Evolutionary conservation across 1,140 invertebrate species (phyloP), one percentile per base, ranked within the genome.

Genomic region (Cataglyphis hispanica): DNA sequence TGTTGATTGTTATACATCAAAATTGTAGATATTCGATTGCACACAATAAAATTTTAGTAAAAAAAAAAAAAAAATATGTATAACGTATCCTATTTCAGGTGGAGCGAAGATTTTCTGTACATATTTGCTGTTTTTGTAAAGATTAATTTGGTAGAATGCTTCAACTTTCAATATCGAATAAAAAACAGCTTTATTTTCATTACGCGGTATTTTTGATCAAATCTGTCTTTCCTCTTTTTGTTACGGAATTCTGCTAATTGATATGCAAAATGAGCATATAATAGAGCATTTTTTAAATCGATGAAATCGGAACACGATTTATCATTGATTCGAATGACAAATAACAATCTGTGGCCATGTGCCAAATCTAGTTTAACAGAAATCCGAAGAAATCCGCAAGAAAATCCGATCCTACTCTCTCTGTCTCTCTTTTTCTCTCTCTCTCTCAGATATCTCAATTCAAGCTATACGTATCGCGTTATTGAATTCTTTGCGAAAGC

Each of bases 361-460:
- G 75, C 60, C 75, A 78, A 53, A 64, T 64, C 60, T 60, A 31
- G 19, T 11, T 77, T 77, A 77, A 22, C 74, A 4, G 40, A 76
- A 46, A 76, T 61, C n/a, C n/a, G n/a, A n/a, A n/a, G n/a, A n/a
- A n/a, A n/a, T n/a, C n/a, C 58, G 22, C 25, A 22, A 46, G 60
- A 8, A 77, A 77, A 63, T 77, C 58, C 16, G 74, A 27, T 16
- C 25, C 63, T n/a, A 7, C 22, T 8, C 22, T 50, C 19, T 16
- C 5, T 31, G 10, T 22, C 16, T 7, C 10, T 50, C n/a, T 37
- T 5, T 37, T 6, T 66, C 3, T 66, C 40, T 40, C 56, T 64
- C 1, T 34, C 4, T 13, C 37, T 40, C 37, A 37, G 31, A 78
- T 27, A 27, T 64, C 43, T 78, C 76, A 78, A 78, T 78, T 78